Percentiles rank a stretch among this genome's conserved stretches.
Conservation (phyloP, 37 sponge, comb jelly and placozoan genomes). For the Beroe forskalii region DNA sequence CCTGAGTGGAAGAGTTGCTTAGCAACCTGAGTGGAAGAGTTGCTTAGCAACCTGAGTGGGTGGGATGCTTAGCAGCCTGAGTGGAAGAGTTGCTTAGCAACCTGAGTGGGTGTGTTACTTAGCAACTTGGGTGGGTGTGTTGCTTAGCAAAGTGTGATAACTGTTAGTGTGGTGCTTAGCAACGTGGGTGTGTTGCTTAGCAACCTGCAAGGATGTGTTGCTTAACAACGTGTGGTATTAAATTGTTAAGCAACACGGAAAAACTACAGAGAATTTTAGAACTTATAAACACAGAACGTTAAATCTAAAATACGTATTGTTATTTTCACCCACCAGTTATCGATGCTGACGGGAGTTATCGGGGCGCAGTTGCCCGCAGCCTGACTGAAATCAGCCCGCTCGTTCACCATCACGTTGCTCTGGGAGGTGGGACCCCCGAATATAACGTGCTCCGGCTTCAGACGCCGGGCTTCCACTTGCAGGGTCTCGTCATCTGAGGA, state of each 20-base stretch:
- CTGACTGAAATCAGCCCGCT: neutral
- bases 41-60: neutral
- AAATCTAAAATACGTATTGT: no score
- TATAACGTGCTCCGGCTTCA: neutral
- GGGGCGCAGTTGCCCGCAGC: neutral
- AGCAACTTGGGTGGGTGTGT: neutral
- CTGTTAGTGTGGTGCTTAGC: neutral
- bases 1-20: neutral
- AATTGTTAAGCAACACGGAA: no score
- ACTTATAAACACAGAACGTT: no score
- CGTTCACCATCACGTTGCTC: neutral
- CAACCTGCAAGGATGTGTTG: no score
- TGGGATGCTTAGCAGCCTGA: neutral
- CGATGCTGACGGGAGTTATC: neutral
- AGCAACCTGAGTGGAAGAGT: neutral
- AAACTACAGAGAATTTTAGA: no score
- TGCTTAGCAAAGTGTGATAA: neutral
- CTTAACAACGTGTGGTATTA: no score
- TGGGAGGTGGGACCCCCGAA: neutral
- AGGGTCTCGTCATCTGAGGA: neutral
- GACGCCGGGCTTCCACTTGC: neutral
- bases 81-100: neutral
- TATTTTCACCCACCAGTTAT: slow-evolving; percentile 14
- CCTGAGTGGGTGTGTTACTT: neutral
- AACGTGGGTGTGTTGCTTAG: no score